These are phyloP conservation scores for Halcyon smyrnensis DNA, from an alignment of 2,797 vertebrate genomes.

Conservation along the genomic window DNA sequence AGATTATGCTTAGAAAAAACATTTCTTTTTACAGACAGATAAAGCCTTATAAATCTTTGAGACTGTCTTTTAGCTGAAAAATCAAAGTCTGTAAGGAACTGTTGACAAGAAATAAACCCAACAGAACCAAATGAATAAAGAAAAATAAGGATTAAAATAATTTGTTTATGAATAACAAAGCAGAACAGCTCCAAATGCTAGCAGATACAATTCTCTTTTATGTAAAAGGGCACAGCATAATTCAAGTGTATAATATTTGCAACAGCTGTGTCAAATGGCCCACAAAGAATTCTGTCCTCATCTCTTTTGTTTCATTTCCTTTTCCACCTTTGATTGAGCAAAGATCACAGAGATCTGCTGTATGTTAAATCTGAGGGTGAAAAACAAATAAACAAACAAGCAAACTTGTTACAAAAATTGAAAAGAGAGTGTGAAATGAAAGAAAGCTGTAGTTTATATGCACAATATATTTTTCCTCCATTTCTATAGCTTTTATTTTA, in stretches of 20 bases:
- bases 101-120: neutral
- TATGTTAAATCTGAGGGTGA: neutral
- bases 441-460: neutral
- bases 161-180: slow-evolving; percentile 46
- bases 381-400: neutral
- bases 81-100: slow-evolving; percentile 9
- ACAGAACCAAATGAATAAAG: neutral
- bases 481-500: neutral
- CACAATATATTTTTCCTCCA: neutral
- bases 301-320: slow-evolving; percentile 14
- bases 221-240: slow-evolving; percentile 18
- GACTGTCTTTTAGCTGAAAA: slow-evolving; percentile 13
- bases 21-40: neutral
- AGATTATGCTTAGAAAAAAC: neutral
- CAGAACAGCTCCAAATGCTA: slow-evolving; percentile 29
- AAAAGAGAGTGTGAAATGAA: neutral
- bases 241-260: slow-evolving; percentile 17
- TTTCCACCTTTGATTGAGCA: neutral
- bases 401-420: neutral
- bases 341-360: neutral
- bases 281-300: slow-evolving; percentile 5
- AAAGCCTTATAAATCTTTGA: neutral
- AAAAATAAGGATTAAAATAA: neutral
- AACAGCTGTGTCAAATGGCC: slow-evolving; percentile 20
- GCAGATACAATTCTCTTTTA: slow-evolving; percentile 27